Base-by-base conservation (phyloP, 2,113 vertebrate species). In the zebrafish (Danio rerio) region DNA sequence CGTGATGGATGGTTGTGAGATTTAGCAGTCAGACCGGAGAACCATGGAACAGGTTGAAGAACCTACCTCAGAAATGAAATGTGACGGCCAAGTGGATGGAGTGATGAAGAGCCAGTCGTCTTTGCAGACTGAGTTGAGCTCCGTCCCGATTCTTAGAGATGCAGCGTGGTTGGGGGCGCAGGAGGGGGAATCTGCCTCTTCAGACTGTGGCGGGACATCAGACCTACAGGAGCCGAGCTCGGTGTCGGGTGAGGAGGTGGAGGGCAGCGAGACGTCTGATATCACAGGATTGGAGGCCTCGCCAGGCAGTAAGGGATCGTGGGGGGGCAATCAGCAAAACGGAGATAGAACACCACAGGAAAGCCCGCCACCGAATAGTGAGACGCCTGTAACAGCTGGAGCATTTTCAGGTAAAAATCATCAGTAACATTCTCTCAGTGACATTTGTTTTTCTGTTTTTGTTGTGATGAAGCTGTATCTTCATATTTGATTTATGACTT, bases 11-110 rank as follows among this genome's bases (percentile, higher is more conserved):
- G 56, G 73, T 81, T 78, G 80, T 76, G 70, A 83, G 76, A 74
- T 73, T 69, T 80, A 85, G 74, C 81, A 45, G 66, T 50, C n/a
- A 58, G 65, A 72, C 40, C 13, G 79, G 62, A 75, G 49, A 75
- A 71, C 55, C 61, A 85, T 87, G 86, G 84, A 87, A 66, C 78
- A 58, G 75, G 84, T 75, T 42, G 74, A 84, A 49, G 78, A n/a
- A 50, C 62, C 47, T 81, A 63, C 81, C 75, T 78, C 66, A 73
- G 9, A 16, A 18, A 71, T 13, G 8, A 83, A 85, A 65, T 74
- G 61, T 50, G 74, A 78, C 6, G 2, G 40, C 65, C 69, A 53
- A 13, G 42, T 45, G 6, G 81, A 85, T 18, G 80, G 50, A 53
- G 15, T 83, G 81, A 12, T 49, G 5, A 66, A 84, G 47, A 68